Evolutionary conservation across 2,888 invertebrate species (phyloP).

Genomic region (Hirtodrosophila cameraria): DNA sequence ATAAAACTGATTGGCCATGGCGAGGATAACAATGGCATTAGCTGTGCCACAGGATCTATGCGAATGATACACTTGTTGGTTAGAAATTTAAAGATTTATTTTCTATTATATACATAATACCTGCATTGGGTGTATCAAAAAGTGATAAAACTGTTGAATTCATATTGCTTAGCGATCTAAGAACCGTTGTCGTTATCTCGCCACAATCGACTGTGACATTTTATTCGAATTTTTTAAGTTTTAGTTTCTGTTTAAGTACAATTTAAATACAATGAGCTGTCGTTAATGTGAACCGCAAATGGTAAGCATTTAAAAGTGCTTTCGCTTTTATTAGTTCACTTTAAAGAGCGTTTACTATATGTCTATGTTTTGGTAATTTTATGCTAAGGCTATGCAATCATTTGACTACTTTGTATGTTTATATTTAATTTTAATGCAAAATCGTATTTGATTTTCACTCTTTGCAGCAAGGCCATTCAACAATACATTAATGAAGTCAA

Average conservation of each 20-base stretch:
- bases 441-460: neutral
- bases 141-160: neutral
- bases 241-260: too few relatives aligned
- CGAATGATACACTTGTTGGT: neutral
- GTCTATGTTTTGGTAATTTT: neutral
- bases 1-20: slow-evolving; percentile 88
- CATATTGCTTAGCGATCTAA: neutral
- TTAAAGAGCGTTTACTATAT: too few relatives aligned
- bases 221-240: too few relatives aligned
- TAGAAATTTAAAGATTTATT: neutral
- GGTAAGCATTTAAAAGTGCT: too few relatives aligned
- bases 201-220: neutral
- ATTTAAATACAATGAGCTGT: too few relatives aligned
- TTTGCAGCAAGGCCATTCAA: neutral
- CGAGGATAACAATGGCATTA: slow-evolving; percentile 88
- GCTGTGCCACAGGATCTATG: slow-evolving; percentile 35
- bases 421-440: neutral
- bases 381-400: neutral
- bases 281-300: too few relatives aligned
- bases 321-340: too few relatives aligned
- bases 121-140: slow-evolving; percentile 3
- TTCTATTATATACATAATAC: too few relatives aligned
- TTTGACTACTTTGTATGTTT: neutral
- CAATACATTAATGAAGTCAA: neutral
- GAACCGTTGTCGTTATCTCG: neutral